Percentiles rank a stretch among this genome's conserved stretches.
Evolutionary conservation across 2,888 invertebrate species (phyloP).

Genomic region (Hesperia comma): DNA sequence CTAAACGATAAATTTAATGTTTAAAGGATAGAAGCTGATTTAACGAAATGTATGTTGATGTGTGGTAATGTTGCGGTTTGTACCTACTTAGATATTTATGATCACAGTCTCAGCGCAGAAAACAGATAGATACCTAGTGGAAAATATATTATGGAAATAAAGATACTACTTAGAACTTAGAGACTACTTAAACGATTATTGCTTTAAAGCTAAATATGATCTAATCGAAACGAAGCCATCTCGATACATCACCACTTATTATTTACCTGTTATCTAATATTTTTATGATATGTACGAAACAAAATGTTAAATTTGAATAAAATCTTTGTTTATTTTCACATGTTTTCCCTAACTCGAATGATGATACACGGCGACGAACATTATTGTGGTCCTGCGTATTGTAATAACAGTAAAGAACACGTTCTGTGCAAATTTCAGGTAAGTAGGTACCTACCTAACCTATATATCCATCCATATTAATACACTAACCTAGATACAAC

Average conservation of each 20-base stretch:
- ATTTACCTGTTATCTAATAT: neutral
- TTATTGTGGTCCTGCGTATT: conserved; percentile 57
- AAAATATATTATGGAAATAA: too few relatives aligned
- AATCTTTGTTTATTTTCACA: conserved; percentile 36
- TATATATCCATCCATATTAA: neutral
- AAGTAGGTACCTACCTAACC: too few relatives aligned
- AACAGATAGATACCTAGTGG: too few relatives aligned
- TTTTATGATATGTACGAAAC: conserved; percentile 1
- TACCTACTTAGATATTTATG: too few relatives aligned
- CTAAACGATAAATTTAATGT: too few relatives aligned
- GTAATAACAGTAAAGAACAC: conserved; percentile 59
- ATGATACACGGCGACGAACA: conserved; percentile 49
- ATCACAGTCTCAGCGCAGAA: too few relatives aligned
- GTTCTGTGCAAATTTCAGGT: conserved; percentile 67
- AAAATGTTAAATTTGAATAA: conserved; percentile 43
- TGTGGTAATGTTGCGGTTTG: too few relatives aligned
- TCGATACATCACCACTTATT: neutral
- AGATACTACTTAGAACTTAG: too few relatives aligned
- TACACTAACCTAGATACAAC: neutral
- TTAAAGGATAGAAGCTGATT: too few relatives aligned
- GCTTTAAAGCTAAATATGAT: too few relatives aligned
- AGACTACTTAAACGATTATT: too few relatives aligned
- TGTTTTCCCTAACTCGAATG: conserved; percentile 38
- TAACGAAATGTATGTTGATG: too few relatives aligned
- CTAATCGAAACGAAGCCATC: conserved; percentile 4